phyloP scores from a whole-genome alignment of 2,888 invertebrate species.

The Galerucella nymphaeae region DNA sequence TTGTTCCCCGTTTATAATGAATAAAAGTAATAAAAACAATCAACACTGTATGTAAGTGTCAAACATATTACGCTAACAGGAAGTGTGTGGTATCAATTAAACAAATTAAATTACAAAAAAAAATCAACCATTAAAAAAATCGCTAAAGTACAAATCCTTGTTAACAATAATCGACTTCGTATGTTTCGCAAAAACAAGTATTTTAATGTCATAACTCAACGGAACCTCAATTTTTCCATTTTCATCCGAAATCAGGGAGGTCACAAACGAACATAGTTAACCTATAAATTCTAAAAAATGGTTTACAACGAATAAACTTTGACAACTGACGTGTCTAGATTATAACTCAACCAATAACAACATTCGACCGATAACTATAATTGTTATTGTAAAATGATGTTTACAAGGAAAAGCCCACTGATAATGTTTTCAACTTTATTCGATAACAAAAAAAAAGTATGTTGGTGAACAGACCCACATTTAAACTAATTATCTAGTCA shows the following conservation, averaged over 20 bases:
- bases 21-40: not conserved
- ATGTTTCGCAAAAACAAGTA: slow-evolving; percentile 10
- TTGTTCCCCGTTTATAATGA: too few species aligned
- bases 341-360: not conserved
- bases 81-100: not conserved
- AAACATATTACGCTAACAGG: not conserved
- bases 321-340: not conserved
- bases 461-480: slow-evolving; percentile 11
- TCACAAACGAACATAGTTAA: not conserved
- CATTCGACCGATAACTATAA: not conserved
- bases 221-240: not conserved
- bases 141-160: slow-evolving; percentile 25
- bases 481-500: not conserved
- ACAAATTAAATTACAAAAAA: slow-evolving; percentile 11
- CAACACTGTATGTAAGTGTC: not conserved
- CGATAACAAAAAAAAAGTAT: slow-evolving; percentile 10
- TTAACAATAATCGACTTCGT: slow-evolving; percentile 29
- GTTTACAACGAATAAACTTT: not conserved
- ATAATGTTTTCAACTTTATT: slow-evolving; percentile 3
- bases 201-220: not conserved
- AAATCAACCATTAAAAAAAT: slow-evolving; percentile 10
- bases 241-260: not conserved
- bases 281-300: not conserved
- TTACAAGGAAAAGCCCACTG: slow-evolving; percentile 1
- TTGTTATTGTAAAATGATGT: slow-evolving; percentile 8